Evolutionary conservation across 2,888 invertebrate species (phyloP), one percentile per base, ranked within the genome.

Genomic region (Mimas tiliae): DNA sequence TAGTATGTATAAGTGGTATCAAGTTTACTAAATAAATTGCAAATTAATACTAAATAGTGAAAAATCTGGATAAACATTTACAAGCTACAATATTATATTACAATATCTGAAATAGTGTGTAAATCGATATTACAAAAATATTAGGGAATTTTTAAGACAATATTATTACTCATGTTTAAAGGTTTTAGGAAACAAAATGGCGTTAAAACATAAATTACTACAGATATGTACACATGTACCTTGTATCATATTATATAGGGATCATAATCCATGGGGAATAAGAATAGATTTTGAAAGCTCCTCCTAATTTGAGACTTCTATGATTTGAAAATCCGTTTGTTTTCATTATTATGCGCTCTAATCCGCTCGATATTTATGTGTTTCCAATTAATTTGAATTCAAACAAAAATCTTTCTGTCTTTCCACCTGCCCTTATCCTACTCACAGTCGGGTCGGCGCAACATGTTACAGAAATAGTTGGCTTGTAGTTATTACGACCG

Each of bases 41-140:
- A 62, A 53, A 68, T 69, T 4, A 63, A 66, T 58, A 71, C 19
- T 62, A 67, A 70, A 27, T 67, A 68, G 64, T 66, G 67, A 69
- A 70, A n/a, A 67, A 69, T 48, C 42, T 42, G 68, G 65, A 48
- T 65, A 71, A 68, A 74, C 62, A 65, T 64, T 51, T 67, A 66
- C 65, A 63, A 45, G 50, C 62, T 67, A 16, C 21, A 63, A 27
- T 50, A 48, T 70, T 34, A 47, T 65, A 34, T 34, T 48, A 34
- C 51, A 52, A 45, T 55, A 55, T 50, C 63, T 70, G 55, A 33
- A 55, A 63, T 63, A 33, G 47, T 45, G 74, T 80, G 80, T 82
- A 82, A 80, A 83, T 71, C 72, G 76, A 72, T 76, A 73, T 79
- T 83, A 82, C 77, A 83, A 83, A 83, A 83, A 83, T 83, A 83